Evolutionary conservation across 2,888 invertebrate species (phyloP).

Genomic region (Drosophila atripex): DNA sequence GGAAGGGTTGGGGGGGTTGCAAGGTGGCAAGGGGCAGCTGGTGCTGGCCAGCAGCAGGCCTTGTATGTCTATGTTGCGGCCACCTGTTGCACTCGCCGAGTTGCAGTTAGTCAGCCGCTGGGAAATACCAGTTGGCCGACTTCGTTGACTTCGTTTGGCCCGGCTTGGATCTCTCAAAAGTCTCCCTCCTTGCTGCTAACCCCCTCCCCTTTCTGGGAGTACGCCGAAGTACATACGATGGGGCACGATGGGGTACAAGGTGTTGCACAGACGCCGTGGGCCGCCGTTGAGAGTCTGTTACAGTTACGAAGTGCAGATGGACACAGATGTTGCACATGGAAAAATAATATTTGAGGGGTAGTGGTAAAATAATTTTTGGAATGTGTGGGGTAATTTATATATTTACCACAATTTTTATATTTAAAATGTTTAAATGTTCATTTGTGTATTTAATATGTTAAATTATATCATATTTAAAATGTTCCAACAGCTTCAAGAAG

Average conservation of each 20-base stretch:
- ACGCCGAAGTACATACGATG: background rate
- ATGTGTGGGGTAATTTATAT: background rate
- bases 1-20: background rate
- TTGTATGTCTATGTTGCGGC: constrained; percentile 42
- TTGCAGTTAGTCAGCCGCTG: constrained; percentile 74
- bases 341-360: constrained; percentile 1
- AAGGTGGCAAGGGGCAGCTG: constrained; percentile 7
- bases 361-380: background rate
- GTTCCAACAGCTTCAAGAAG: too few relatives aligned
- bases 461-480: too few relatives aligned
- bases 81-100: constrained; percentile 47
- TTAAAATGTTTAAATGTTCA: too few relatives aligned
- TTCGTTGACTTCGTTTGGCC: constrained; percentile 30
- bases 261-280: constrained; percentile 78
- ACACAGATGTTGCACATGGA: constrained; percentile 16
- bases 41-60: constrained; percentile 33
- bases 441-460: too few relatives aligned
- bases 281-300: constrained; percentile 71
- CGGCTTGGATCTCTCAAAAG: constrained; percentile 8
- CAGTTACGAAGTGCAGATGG: constrained; percentile 62
- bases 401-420: too few relatives aligned
- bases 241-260: constrained; percentile 39
- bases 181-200: background rate
- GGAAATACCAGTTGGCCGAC: constrained; percentile 72
- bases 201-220: background rate